Evolutionary conservation across 2,888 invertebrate species (phyloP).

Genomic region (Xylota segnis): DNA sequence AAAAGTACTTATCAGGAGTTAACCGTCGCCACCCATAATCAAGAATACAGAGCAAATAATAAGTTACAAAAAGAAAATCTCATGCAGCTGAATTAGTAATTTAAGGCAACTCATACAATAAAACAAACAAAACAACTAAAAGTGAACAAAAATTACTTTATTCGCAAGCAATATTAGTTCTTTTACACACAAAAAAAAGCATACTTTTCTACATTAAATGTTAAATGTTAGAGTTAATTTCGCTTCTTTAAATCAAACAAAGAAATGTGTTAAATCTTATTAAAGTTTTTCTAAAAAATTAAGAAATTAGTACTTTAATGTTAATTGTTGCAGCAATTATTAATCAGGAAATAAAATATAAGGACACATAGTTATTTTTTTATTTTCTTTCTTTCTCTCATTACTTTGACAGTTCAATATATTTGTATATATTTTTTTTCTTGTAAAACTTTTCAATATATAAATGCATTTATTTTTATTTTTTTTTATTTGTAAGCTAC

Average conservation of each 20-base stretch:
- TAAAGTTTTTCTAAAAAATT: constrained; percentile 30
- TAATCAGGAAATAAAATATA: constrained; percentile 77
- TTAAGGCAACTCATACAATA: constrained; percentile 52
- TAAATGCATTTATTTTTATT: constrained; percentile 54
- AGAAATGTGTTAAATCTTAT: constrained; percentile 43
- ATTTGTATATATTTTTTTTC: constrained; percentile 37
- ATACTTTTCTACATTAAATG: constrained; percentile 56
- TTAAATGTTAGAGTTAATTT: constrained; percentile 55
- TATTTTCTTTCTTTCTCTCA: constrained; percentile 66
- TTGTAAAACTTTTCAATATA: constrained; percentile 44
- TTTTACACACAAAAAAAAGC: constrained; percentile 52
- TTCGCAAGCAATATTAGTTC: constrained; percentile 66
- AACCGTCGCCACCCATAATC: constrained; percentile 28
- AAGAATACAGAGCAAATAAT: constrained; percentile 1
- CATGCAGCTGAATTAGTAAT: constrained; percentile 71
- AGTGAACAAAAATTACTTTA: constrained; percentile 65
- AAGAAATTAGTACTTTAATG: constrained; percentile 55
- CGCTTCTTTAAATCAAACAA: constrained; percentile 25
- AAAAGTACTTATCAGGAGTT: neutral
- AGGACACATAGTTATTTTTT: constrained; percentile 74
- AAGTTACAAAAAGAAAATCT: constrained; percentile 13
- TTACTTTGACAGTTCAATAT: constrained; percentile 70
- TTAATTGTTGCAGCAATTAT: constrained; percentile 64
- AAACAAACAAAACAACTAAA: constrained; percentile 69
- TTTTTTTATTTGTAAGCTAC: constrained; percentile 61